These are phyloP conservation scores for Venusia cambrica DNA, from an alignment of 2,888 invertebrate genomes.

Conservation along the genomic window DNA sequence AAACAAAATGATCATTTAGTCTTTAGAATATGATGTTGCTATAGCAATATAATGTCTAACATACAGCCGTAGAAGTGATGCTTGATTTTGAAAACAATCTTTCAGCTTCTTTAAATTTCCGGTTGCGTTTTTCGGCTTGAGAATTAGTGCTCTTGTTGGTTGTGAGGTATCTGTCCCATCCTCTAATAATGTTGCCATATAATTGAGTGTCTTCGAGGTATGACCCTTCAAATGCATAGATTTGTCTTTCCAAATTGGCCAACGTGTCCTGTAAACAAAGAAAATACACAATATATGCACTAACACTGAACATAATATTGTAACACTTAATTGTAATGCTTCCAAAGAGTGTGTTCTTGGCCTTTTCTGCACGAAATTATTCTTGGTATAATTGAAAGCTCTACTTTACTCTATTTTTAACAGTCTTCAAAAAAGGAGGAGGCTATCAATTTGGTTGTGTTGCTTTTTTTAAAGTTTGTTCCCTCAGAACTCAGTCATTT, in stretches of 20 bases:
- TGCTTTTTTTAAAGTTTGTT: too few species aligned
- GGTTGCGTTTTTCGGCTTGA: slow-evolving; percentile 96
- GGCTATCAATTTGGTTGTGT: too few species aligned
- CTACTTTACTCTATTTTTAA: too few species aligned
- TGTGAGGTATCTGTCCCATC: slow-evolving; percentile 98
- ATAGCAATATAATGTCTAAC: too few species aligned
- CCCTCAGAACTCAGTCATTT: too few species aligned
- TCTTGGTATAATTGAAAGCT: too few species aligned
- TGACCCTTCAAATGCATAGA: slow-evolving; percentile 99
- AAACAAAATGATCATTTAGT: slow-evolving; percentile 7
- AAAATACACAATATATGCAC: too few species aligned
- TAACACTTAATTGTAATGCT: slow-evolving; percentile 1
- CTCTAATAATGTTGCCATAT: slow-evolving; percentile 98
- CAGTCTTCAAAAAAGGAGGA: too few species aligned
- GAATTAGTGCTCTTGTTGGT: slow-evolving; percentile 97
- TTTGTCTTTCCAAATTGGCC: slow-evolving; percentile 97
- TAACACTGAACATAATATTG: too few species aligned
- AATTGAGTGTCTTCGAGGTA: slow-evolving; percentile 99
- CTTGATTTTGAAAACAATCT: slow-evolving; percentile 98
- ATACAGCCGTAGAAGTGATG: slow-evolving; percentile 97
- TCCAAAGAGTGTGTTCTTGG: too few species aligned
- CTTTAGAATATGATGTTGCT: too few species aligned
- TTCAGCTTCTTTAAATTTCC: slow-evolving; percentile 98
- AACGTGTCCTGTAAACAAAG: slow-evolving; percentile 90
- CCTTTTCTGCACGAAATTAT: too few species aligned